phyloP scores from a whole-genome alignment of 1,140 invertebrate species.

The Mycetomoellerius zeteki region DNA sequence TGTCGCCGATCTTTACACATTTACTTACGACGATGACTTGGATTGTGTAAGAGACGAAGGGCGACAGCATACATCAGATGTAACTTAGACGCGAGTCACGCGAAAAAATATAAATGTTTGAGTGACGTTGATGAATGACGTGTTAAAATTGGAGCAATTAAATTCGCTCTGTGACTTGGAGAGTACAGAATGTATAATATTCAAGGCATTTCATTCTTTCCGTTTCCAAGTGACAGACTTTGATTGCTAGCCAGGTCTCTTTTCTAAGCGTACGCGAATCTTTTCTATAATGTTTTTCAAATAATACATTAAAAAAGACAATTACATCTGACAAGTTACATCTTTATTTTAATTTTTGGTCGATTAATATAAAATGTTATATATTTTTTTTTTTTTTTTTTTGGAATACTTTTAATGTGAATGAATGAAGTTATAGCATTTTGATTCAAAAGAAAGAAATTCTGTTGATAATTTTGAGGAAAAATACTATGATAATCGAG shows the following conservation, averaged over 20 bases:
- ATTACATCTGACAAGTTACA: neutral
- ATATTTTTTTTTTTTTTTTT: neutral
- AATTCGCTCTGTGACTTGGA: neutral
- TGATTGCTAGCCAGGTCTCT: neutral
- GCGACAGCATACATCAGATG: slow-evolving; percentile 24
- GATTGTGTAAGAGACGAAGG: slow-evolving; percentile 81
- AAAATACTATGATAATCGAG: neutral
- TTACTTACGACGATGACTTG: slow-evolving; percentile 91
- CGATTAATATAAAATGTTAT: neutral
- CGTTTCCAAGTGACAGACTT: neutral
- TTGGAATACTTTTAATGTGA: neutral
- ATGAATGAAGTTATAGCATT: neutral
- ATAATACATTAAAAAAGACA: too few species aligned
- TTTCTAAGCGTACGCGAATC: neutral
- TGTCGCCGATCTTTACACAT: slow-evolving; percentile 93
- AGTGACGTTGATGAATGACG: neutral
- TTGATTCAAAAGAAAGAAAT: neutral
- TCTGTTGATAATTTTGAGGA: neutral
- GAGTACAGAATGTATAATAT: neutral
- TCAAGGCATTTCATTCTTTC: neutral
- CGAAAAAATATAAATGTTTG: neutral
- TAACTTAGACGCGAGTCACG: neutral
- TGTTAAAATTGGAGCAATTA: slow-evolving; percentile 3
- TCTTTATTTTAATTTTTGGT: neutral
- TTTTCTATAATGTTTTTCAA: neutral